Evolutionary conservation across 1,140 invertebrate species (phyloP), one percentile per base, ranked within the genome.

Genomic region (Potamilus streckersoni): DNA sequence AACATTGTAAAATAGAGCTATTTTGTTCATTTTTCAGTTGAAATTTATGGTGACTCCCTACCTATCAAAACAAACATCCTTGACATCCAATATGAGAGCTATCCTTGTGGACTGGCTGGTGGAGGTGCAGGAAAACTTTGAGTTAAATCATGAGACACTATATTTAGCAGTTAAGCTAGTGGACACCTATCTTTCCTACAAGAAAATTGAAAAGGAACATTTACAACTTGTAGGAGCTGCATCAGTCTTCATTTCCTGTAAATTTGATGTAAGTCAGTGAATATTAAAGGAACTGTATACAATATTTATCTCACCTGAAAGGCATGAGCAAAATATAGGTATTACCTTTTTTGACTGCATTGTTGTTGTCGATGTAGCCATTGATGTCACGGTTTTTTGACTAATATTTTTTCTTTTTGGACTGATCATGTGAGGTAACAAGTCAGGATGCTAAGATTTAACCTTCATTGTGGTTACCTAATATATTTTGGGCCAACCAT

Each of bases 41-140:
- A 80, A 84, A 74, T 97, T 96, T 87, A 82, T 88, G n/a, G 93
- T 97, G 49, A 90, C 90, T 8, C 94, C 96, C 84, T 98, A 98
- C 85, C 93, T 98, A 90, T 90, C 92, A 5, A 79, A 27, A 5
- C 96, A 98, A 91, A 90, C 93, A 8, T 93, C 94, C 60, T 84
- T 94, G 68, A 94, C 94, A 0, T 91, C 92, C 14, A 94, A 94
- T 91, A 98, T 98, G 96, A 92, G 98, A 72, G 93, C 96, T 0
- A 92, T 98, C 23, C 91, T 99, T 1, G 94, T 99, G 8, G 97
- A 99, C 89, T 99, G 98, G 98, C 95, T 99, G 94, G 97, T 99
- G 20, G 97, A 99, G 89, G 95, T 99, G 16, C 86, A 93, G 84
- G 97, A 99, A 90, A 97, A 95, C 60, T 99, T 99, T 89, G 97